A percentile compares a stretch with the other conserved stretches of the same genome.
These are phyloP conservation scores for Anser cygnoides DNA, from an alignment of 2,113 vertebrate genomes.

Conservation along the genomic window DNA sequence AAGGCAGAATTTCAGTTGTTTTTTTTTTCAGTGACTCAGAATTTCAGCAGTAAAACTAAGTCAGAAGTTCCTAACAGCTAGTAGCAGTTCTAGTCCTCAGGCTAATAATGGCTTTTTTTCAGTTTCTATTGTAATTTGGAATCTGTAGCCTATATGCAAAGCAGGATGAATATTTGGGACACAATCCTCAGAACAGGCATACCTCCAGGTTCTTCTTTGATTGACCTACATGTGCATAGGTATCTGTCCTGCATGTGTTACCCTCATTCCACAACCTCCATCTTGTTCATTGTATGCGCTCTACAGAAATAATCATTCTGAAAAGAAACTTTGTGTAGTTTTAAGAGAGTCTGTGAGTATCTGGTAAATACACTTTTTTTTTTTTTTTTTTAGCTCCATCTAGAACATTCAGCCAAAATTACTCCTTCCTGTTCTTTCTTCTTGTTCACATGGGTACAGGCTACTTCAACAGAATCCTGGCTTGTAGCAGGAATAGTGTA, in stretches of 20 bases:
- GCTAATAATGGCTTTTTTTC: not conserved
- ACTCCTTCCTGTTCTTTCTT: not conserved
- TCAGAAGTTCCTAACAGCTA: not conserved
- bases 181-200: not conserved
- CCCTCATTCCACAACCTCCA: not conserved
- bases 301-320: not conserved
- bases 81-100: not conserved
- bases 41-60: not conserved
- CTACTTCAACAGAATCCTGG: not conserved
- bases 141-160: not conserved
- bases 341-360: not conserved
- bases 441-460: not conserved
- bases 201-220: not conserved
- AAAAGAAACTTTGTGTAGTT: not conserved
- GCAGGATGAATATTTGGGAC: not conserved
- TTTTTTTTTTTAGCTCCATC: not conserved
- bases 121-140: not conserved
- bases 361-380: fast-evolving
- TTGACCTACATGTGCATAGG: not conserved
- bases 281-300: not conserved
- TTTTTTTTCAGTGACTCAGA: not conserved
- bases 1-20: not conserved
- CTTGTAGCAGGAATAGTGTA: too few species aligned
- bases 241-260: too few species aligned
- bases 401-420: not conserved